Percentiles rank a stretch among this genome's conserved stretches.
These are phyloP conservation scores for Drosophila siamana DNA, from an alignment of 2,888 invertebrate genomes.

Conservation along the genomic window DNA sequence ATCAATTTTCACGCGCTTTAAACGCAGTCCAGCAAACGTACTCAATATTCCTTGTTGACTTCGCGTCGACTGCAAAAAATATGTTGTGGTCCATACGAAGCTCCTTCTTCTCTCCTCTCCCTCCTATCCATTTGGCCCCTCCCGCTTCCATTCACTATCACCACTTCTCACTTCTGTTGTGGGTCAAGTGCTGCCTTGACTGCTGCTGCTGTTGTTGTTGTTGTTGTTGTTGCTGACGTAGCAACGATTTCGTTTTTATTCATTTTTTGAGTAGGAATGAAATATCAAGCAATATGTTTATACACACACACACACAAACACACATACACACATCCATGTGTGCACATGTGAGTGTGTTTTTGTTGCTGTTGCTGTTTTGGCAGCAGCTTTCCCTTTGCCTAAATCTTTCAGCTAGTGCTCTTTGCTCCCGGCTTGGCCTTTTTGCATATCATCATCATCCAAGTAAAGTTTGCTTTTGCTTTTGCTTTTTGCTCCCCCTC, in stretches of 20 bases:
- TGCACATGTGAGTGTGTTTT: slow-evolving; percentile 39
- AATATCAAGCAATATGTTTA: slow-evolving; percentile 63
- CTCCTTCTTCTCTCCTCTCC: background rate
- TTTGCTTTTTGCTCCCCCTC: slow-evolving; percentile 59
- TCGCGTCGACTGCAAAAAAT: slow-evolving; percentile 63
- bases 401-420: slow-evolving; percentile 38
- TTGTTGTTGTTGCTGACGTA: slow-evolving; percentile 65
- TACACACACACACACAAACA: slow-evolving; percentile 15
- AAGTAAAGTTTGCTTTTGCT: slow-evolving; percentile 76
- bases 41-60: slow-evolving; percentile 53
- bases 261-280: slow-evolving; percentile 72
- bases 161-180: slow-evolving; percentile 36
- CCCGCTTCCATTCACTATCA: background rate
- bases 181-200: slow-evolving; percentile 74
- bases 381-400: slow-evolving; percentile 38
- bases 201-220: slow-evolving; percentile 58
- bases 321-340: slow-evolving; percentile 13
- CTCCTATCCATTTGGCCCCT: background rate
- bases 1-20: slow-evolving; percentile 25
- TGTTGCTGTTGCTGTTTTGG: slow-evolving; percentile 35
- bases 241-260: slow-evolving; percentile 59
- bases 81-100: slow-evolving; percentile 57
- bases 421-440: slow-evolving; percentile 47
- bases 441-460: slow-evolving; percentile 74
- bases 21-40: slow-evolving; percentile 21